phyloP scores from a whole-genome alignment of 2,888 invertebrate genomes.

The Cybosia mesomella region DNA sequence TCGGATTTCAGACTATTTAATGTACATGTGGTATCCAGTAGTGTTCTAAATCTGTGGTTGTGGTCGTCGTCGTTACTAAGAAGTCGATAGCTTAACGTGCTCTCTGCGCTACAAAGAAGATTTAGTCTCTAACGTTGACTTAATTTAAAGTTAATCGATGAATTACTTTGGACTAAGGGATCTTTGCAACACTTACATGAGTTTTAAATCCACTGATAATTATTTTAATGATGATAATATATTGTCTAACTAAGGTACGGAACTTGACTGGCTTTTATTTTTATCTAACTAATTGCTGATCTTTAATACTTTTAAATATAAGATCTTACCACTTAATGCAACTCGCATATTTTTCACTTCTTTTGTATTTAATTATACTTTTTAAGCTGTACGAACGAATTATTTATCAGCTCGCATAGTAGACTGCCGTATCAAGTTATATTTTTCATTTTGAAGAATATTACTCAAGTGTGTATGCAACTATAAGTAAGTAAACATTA shows the following conservation, averaged over 20 bases:
- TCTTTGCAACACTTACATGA: constrained; percentile 5
- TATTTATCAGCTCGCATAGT: not conserved
- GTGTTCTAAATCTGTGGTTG: not conserved
- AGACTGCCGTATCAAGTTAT: not conserved
- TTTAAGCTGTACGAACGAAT: not conserved
- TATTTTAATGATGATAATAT: not conserved
- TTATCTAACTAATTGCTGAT: too few species aligned
- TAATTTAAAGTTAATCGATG: constrained; percentile 32
- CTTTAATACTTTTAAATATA: too few species aligned
- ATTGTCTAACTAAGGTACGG: not conserved
- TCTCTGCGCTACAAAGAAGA: constrained; percentile 33
- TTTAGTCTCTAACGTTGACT: constrained; percentile 36
- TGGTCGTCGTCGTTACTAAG: constrained; percentile 25
- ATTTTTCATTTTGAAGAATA: not conserved
- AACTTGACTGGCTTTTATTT: too few species aligned
- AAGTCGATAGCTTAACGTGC: constrained; percentile 42
- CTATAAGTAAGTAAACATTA: too few species aligned
- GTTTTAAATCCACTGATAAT: not conserved
- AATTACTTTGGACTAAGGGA: constrained; percentile 22
- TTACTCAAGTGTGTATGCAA: not conserved
- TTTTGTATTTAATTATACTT: not conserved
- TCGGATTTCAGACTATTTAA: not conserved
- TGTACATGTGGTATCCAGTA: not conserved
- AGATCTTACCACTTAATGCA: too few species aligned
- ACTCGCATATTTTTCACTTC: too few species aligned